These are phyloP conservation scores for Spheniscus humboldti DNA, from an alignment of 2,797 vertebrate genomes.

Conservation along the genomic window DNA sequence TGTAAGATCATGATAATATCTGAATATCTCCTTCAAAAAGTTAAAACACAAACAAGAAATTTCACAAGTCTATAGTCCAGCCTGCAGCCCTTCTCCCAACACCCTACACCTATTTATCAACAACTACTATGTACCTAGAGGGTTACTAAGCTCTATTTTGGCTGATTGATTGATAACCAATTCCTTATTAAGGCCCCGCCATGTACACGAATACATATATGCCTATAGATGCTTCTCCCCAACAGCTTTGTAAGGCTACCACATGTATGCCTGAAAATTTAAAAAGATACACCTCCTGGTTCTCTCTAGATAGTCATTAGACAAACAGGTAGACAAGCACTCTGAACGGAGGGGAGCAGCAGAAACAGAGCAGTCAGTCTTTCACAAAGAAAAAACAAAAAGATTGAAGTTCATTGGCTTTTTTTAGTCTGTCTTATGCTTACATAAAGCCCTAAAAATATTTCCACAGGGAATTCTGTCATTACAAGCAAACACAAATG, in stretches of 20 bases:
- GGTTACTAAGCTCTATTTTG: background rate
- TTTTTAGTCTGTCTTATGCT: background rate
- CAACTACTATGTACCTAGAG: background rate
- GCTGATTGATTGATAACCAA: background rate
- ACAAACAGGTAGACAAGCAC: background rate
- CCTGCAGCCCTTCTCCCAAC: background rate
- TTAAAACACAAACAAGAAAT: background rate
- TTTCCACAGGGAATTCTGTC: background rate
- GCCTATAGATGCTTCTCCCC: background rate
- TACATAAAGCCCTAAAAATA: background rate
- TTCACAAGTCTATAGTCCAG: background rate
- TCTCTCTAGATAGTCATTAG: background rate
- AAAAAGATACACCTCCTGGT: background rate
- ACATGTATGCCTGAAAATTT: background rate
- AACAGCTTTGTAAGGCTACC: background rate
- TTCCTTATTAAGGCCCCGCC: background rate
- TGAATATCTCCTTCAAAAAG: background rate
- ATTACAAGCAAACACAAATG: background rate
- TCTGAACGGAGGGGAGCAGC: fast-evolving
- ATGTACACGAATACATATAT: background rate
- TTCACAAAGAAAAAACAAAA: background rate
- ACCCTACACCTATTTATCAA: background rate
- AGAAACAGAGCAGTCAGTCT: background rate
- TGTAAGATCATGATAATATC: background rate
- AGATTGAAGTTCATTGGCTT: background rate